Percentiles rank a stretch among this genome's conserved stretches.
phyloP scores from a whole-genome alignment of 2,113 vertebrate species.

The Calyptommatus sinebrachiatus region DNA sequence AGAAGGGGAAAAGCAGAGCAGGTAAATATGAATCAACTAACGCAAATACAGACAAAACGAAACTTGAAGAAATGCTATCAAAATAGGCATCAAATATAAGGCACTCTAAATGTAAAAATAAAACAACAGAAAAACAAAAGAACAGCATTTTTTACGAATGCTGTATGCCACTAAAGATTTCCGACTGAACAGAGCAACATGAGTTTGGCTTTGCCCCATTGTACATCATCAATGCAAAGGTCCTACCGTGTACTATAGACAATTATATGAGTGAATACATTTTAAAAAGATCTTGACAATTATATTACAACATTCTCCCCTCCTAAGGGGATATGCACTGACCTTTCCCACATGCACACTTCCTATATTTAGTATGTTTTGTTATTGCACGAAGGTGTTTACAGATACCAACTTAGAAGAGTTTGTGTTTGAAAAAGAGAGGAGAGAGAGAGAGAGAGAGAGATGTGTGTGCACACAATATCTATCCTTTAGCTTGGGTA shows the following conservation, averaged over 20 bases:
- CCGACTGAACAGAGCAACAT: slow-evolving; percentile 78
- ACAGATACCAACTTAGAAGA: slow-evolving; percentile 84
- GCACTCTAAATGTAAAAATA: slow-evolving; percentile 99
- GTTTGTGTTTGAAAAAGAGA: slow-evolving; percentile 35
- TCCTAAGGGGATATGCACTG: slow-evolving; percentile 80
- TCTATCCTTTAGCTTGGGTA: slow-evolving; percentile 22
- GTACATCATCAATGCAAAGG: slow-evolving; percentile 76
- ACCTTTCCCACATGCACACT: slow-evolving; percentile 81
- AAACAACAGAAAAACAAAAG: slow-evolving; percentile 65
- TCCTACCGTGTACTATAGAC: slow-evolving; percentile 76
- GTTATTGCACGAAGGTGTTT: slow-evolving; percentile 94
- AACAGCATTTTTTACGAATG: slow-evolving; percentile 72
- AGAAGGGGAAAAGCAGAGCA: slow-evolving; percentile 60
- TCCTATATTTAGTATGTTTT: slow-evolving; percentile 81
- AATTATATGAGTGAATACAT: slow-evolving; percentile 76
- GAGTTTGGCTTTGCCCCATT: slow-evolving; percentile 88
- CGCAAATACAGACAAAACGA: slow-evolving; percentile 78
- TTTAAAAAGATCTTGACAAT: slow-evolving; percentile 76
- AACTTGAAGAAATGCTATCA: slow-evolving; percentile 85
- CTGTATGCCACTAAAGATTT: slow-evolving; percentile 70
- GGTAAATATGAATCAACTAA: slow-evolving; percentile 73
- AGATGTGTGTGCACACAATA: slow-evolving; percentile 24
- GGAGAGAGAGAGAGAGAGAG: slow-evolving; percentile 26
- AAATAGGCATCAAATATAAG: slow-evolving; percentile 99
- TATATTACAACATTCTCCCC: slow-evolving; percentile 81